Evolutionary conservation across 37 sponge, comb jelly and placozoan species (phyloP).

Genomic region (Haliclona indistincta): DNA sequence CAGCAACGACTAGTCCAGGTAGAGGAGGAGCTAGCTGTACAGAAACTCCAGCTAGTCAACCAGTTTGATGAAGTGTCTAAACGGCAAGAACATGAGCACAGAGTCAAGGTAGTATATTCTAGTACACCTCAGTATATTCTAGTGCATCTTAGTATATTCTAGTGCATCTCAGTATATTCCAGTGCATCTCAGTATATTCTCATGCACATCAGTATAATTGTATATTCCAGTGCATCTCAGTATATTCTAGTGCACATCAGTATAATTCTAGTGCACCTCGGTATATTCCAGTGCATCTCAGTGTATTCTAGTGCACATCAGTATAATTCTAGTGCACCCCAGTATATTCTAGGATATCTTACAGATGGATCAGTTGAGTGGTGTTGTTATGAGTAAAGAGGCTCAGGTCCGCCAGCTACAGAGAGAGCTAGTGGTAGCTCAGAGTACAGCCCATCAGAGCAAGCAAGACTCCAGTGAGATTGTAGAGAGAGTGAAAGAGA

Average conservation of each 20-base stretch:
- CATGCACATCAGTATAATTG: background rate
- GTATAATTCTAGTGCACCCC: too few species aligned
- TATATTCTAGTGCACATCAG: too few species aligned
- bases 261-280: background rate
- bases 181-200: background rate
- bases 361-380: background rate
- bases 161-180: background rate
- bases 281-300: background rate
- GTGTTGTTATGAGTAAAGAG: background rate
- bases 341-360: too few species aligned
- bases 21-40: background rate
- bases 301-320: background rate
- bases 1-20: background rate
- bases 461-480: background rate
- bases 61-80: background rate
- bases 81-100: background rate
- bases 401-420: slow-evolving; percentile 5
- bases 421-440: background rate
- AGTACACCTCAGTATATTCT: background rate
- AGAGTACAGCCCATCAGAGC: background rate
- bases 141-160: background rate
- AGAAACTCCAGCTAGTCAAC: background rate
- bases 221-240: too few species aligned
- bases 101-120: background rate
- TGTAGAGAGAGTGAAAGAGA: slow-evolving; percentile 5